Evolutionary conservation across 2,888 invertebrate genomes (phyloP).

Genomic region (Agriopis aurantiaria): DNA sequence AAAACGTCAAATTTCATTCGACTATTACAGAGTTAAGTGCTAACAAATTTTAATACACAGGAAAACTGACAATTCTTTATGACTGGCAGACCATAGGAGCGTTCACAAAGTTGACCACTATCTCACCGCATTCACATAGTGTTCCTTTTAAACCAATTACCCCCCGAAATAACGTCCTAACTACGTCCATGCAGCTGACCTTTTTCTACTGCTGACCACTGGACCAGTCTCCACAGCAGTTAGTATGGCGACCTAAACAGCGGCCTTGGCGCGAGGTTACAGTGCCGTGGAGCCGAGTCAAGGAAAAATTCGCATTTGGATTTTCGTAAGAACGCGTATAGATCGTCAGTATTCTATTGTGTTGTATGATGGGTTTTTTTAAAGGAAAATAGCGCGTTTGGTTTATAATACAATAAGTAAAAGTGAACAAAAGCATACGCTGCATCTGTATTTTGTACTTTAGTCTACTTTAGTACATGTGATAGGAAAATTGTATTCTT

Average conservation of each 20-base stretch:
- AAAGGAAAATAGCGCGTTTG: background rate
- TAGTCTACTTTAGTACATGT: too few species aligned
- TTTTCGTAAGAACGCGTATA: constrained; percentile 11
- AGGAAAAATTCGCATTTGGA: constrained; percentile 13
- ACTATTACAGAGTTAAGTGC: background rate
- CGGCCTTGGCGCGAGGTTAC: constrained; percentile 37
- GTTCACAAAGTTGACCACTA: too few species aligned
- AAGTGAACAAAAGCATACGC: too few species aligned
- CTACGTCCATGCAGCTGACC: constrained; percentile 15
- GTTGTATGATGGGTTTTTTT: background rate
- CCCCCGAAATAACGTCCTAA: background rate
- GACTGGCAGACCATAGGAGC: background rate
- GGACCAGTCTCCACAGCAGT: constrained; percentile 6
- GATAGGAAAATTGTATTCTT: too few species aligned
- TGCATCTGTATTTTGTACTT: background rate
- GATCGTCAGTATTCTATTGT: constrained; percentile 6
- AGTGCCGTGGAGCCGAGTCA: background rate
- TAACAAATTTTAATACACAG: background rate
- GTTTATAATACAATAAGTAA: background rate
- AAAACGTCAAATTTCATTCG: background rate
- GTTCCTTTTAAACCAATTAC: background rate
- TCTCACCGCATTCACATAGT: too few species aligned
- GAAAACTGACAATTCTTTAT: background rate
- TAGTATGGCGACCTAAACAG: constrained; percentile 27
- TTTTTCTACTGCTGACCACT: constrained; percentile 34